Conservation (phyloP, 2,113 vertebrate genomes). For the Terrapene triunguis region DNA sequence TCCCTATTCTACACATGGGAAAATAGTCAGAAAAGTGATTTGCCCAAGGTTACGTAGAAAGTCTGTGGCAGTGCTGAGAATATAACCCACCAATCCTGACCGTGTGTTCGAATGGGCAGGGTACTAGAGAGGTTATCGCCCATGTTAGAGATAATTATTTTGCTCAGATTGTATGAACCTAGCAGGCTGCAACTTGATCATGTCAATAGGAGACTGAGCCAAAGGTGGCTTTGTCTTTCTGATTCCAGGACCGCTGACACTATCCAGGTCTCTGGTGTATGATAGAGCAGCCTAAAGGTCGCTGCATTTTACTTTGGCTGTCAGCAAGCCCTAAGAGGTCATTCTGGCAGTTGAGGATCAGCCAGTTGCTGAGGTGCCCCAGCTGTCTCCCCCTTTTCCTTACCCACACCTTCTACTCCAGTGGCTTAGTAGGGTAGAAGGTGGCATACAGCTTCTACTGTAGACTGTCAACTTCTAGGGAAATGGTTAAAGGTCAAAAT, state of each 20-base stretch:
- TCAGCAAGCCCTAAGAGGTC: background rate
- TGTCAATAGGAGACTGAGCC: background rate
- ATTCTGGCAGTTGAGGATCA: background rate
- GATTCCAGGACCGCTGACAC: background rate
- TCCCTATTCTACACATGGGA: background rate
- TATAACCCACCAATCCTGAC: rapidly evolving
- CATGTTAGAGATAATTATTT: background rate
- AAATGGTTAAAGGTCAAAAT: background rate
- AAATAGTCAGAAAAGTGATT: background rate
- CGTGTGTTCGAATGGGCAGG: background rate
- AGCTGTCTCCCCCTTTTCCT: background rate
- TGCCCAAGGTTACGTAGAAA: background rate
- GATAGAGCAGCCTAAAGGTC: background rate
- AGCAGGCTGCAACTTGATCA: background rate
- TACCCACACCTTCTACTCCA: background rate
- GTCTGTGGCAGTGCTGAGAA: rapidly evolving
- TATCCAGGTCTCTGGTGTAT: background rate
- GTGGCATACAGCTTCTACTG: background rate
- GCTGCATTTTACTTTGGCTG: background rate
- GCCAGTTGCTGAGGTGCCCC: background rate
- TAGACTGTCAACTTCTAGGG: background rate
- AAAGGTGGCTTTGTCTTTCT: background rate
- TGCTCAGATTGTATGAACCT: background rate
- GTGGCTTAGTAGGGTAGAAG: background rate
- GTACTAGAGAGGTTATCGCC: background rate